phyloP scores from a whole-genome alignment of 30 jellyfish, hydroid and myxozoan species.

The Aurelia aurita region DNA sequence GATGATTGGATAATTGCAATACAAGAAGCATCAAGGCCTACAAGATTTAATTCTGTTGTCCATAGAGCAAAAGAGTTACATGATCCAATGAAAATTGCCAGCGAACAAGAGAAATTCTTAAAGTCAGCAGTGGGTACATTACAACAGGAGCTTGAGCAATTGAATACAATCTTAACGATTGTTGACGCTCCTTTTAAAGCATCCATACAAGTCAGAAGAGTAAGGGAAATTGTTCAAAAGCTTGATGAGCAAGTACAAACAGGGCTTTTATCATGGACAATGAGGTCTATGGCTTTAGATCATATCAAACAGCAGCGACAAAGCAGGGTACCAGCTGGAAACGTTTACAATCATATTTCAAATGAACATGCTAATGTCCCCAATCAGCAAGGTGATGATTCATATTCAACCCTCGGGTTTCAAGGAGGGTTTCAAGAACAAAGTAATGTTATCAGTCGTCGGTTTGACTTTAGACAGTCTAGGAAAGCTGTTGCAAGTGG shows the following conservation, averaged over 20 bases:
- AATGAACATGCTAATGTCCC: neutral
- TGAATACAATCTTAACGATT: conserved; percentile 77
- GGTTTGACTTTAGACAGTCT: conserved; percentile 49
- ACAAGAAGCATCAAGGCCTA: conserved; percentile 86
- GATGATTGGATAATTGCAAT: conserved; percentile 95
- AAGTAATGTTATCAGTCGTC: conserved; percentile 17
- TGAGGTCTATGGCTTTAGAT: conserved; percentile 65
- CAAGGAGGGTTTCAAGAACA: neutral
- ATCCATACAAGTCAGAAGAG: conserved; percentile 87
- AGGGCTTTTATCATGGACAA: conserved; percentile 92
- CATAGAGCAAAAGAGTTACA: conserved; percentile 7
- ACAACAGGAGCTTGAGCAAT: conserved; percentile 90
- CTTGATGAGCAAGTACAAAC: conserved; percentile 85
- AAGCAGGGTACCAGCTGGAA: neutral
- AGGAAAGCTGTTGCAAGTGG: conserved; percentile 57
- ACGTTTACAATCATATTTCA: conserved; percentile 11
- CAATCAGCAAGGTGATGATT: neutral
- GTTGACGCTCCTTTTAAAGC: conserved; percentile 98
- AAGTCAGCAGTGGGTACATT: conserved; percentile 77
- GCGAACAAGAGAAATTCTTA: conserved; percentile 81
- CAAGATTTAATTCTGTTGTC: conserved; percentile 42
- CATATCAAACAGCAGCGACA: conserved; percentile 25
- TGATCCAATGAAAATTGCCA: conserved; percentile 27
- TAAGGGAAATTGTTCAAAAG: conserved; percentile 77
- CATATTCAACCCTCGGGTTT: neutral